Evolutionary conservation across 2,797 vertebrate species (phyloP).

Genomic region (Anguilla obscura): DNA sequence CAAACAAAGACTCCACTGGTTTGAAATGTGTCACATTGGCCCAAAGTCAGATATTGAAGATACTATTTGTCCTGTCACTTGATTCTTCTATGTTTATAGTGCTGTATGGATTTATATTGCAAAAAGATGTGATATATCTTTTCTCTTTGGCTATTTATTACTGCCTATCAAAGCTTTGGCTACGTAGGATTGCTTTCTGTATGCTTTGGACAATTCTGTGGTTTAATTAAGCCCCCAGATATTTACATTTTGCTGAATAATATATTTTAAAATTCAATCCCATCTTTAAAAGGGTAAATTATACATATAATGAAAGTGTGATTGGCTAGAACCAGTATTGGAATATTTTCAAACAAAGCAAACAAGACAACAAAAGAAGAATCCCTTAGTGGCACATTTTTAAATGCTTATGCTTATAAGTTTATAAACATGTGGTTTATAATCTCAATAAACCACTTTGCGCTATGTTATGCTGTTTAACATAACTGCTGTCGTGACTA

Average conservation of each 20-base stretch:
- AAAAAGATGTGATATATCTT: not conserved
- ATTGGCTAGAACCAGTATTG: not conserved
- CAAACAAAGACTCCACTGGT: not conserved
- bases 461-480: not conserved
- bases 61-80: not conserved
- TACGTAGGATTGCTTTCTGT: not conserved
- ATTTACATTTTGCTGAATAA: not conserved
- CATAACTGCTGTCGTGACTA: not conserved
- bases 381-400: not conserved
- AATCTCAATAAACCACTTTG: not conserved
- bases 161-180: not conserved
- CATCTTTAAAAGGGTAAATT: not conserved
- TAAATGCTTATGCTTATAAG: not conserved
- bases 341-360: not conserved
- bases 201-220: not conserved
- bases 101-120: not conserved
- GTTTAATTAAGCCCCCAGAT: not conserved
- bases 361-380: not conserved
- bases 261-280: not conserved
- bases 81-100: not conserved
- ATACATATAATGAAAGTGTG: not conserved
- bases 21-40: slow-evolving; percentile 1
- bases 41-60: not conserved
- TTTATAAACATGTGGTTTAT: too few relatives aligned
- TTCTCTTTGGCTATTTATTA: not conserved